Percentiles rank a stretch among this genome's conserved stretches.
Evolutionary conservation across 64 coral and sea anemone species (phyloP).

Genomic region (Dendronephthya gigantea): DNA sequence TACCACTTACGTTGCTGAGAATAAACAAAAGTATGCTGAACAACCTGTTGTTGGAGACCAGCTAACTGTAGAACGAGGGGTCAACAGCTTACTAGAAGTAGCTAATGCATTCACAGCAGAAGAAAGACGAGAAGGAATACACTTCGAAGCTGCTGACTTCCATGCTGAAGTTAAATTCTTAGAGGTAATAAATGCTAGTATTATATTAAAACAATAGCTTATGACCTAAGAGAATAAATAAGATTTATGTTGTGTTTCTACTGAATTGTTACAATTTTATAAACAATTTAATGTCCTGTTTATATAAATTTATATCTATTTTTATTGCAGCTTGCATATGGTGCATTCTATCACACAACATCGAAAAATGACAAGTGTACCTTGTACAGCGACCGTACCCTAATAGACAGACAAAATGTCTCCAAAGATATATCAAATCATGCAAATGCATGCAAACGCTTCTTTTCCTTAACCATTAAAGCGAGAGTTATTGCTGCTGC

Average conservation of each 20-base stretch:
- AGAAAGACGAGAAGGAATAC: too few relatives aligned
- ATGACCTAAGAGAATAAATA: too few relatives aligned
- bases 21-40: background rate
- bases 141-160: background rate
- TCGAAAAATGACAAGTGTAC: background rate
- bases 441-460: background rate
- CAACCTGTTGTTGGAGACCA: conserved; percentile 5
- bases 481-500: background rate
- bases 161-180: background rate
- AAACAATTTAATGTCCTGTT: too few relatives aligned
- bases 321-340: background rate
- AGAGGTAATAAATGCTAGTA: background rate
- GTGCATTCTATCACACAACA: background rate
- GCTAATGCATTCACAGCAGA: background rate
- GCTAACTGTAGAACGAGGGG: background rate
- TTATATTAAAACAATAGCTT: too few relatives aligned
- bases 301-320: background rate
- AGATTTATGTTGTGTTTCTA: too few relatives aligned
- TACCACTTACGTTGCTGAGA: background rate
- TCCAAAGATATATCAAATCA: conserved; percentile 6
- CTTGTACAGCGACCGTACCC: background rate
- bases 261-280: too few relatives aligned
- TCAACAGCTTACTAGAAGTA: background rate
- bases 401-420: conserved; percentile 3
- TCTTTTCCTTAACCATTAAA: conserved; percentile 8